Conservation (phyloP, 1,140 invertebrate genomes). For the Sogatella furcifera region DNA sequence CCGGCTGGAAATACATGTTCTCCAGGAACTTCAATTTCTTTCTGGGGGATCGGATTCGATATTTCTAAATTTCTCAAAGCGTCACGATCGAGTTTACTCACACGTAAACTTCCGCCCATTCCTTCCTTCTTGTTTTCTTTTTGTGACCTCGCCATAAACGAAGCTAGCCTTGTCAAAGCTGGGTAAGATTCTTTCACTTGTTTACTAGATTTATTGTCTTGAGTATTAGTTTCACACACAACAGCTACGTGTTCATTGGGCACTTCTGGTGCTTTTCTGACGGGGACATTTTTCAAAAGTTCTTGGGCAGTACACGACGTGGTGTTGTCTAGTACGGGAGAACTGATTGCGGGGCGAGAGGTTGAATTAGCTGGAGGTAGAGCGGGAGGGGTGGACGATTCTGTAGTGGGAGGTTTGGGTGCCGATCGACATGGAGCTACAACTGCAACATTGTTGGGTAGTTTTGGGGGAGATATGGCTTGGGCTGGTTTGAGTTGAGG, state of each 20-base stretch:
- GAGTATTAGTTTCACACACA: not conserved
- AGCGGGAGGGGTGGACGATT: slow-evolving; percentile 29
- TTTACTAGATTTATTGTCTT: not conserved
- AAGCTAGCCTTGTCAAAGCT: slow-evolving; percentile 56
- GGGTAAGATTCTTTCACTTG: slow-evolving; percentile 17
- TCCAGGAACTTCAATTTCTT: slow-evolving; percentile 46
- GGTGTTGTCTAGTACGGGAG: slow-evolving; percentile 64
- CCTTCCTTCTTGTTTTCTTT: slow-evolving; percentile 13
- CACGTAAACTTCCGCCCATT: not conserved
- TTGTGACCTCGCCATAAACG: slow-evolving; percentile 52
- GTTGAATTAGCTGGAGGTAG: slow-evolving; percentile 45
- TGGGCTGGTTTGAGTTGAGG: not conserved
- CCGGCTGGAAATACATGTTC: slow-evolving; percentile 32
- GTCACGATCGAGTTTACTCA: slow-evolving; percentile 44
- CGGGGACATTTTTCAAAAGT: slow-evolving; percentile 32
- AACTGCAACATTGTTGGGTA: slow-evolving; percentile 2
- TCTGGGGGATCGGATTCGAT: slow-evolving; percentile 64
- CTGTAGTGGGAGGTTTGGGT: slow-evolving; percentile 12
- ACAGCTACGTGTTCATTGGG: slow-evolving; percentile 15
- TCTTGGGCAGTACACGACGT: slow-evolving; percentile 61
- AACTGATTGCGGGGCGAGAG: slow-evolving; percentile 61
- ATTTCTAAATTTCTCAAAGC: slow-evolving; percentile 64
- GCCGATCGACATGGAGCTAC: slow-evolving; percentile 13
- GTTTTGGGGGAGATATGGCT: slow-evolving; percentile 12
- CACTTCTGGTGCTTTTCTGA: slow-evolving; percentile 16